phyloP scores from a whole-genome alignment of 2,797 vertebrate species.

The Chelidonichthys spinosus region DNA sequence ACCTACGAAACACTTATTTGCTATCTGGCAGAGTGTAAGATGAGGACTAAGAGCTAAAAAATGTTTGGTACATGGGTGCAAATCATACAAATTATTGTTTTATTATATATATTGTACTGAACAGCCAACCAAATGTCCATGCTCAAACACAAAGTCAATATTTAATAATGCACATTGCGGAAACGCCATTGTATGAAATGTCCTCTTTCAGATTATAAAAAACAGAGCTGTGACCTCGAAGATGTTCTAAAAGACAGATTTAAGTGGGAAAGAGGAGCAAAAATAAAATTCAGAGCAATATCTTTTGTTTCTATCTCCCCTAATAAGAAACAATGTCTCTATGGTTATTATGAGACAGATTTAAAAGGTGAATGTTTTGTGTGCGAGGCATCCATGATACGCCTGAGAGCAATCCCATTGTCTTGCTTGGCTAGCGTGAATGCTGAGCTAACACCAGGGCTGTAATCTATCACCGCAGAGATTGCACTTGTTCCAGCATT shows the following conservation, averaged over 20 bases:
- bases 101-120: conserved; percentile 4
- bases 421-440: conserved; percentile 79
- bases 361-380: conserved; percentile 69
- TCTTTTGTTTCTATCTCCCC: conserved; percentile 23
- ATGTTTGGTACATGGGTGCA: neutral
- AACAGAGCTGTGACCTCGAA: conserved; percentile 3
- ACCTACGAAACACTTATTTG: neutral
- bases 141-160: conserved; percentile 30
- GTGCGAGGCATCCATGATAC: conserved; percentile 58
- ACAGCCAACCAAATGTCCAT: conserved; percentile 15
- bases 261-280: conserved; percentile 14
- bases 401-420: conserved; percentile 76
- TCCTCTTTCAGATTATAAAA: neutral
- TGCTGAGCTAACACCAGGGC: conserved; percentile 75
- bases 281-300: conserved; percentile 31
- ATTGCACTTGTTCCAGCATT: conserved; percentile 78
- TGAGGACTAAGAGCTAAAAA: neutral
- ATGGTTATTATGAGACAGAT: conserved; percentile 60
- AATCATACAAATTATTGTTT: neutral
- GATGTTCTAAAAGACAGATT: conserved; percentile 9
- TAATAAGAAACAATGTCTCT: conserved; percentile 48
- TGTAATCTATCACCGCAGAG: conserved; percentile 82
- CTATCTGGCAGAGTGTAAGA: neutral
- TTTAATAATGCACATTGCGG: neutral
- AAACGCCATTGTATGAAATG: conserved; percentile 24